Evolutionary conservation across 2,113 vertebrate genomes (phyloP), one percentile per base, ranked within the genome.

Genomic region (Ctenodactylus gundi): DNA sequence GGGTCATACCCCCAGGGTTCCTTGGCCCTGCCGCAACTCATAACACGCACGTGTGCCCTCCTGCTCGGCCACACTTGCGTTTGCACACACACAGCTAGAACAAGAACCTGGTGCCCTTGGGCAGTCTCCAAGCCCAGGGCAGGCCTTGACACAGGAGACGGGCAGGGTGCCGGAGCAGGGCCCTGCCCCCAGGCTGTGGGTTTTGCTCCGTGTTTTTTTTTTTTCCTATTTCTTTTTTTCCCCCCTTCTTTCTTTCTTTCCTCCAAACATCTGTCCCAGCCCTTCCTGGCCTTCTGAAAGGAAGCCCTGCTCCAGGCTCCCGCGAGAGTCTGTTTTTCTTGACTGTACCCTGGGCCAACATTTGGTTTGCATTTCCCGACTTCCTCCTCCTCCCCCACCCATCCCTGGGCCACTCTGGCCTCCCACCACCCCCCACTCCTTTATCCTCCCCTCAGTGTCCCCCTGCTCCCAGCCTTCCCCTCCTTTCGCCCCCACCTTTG

Each of bases 191-290:
- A 88, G 84, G 94, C 92, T 94, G 76, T 77, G 93, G 83, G 90
- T 72, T 94, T 94, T 27, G 0, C 88, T 94, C 97, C 95, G 86
- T 86, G 76, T 95, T 94, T 91, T 90, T 91, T 58, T 84, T 78
- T 82, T 93, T 97, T 98, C 96, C 97, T 97, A 75, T 75, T 97
- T 97, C 97, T 96, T 97, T 94, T 93, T 97, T 96, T 95, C 97
- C 96, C 97, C 91, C 94, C 97, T 95, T 96, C 97, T 98, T 98
- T 98, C 98, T 98, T 98, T 98, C 98, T 98, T 98, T 90, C 96
- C 88, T 96, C 94, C 92, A 97, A 96, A 94, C 94, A 96, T 96
- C 96, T 96, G 97, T 85, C 95, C 95, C 96, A 94, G 94, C 95
- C 95, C 96, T 95, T 97, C 94, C 96, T 95, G 96, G 92, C 97